Base-by-base conservation (phyloP, 2,797 vertebrate species). In the Simalia tracyae region DNA sequence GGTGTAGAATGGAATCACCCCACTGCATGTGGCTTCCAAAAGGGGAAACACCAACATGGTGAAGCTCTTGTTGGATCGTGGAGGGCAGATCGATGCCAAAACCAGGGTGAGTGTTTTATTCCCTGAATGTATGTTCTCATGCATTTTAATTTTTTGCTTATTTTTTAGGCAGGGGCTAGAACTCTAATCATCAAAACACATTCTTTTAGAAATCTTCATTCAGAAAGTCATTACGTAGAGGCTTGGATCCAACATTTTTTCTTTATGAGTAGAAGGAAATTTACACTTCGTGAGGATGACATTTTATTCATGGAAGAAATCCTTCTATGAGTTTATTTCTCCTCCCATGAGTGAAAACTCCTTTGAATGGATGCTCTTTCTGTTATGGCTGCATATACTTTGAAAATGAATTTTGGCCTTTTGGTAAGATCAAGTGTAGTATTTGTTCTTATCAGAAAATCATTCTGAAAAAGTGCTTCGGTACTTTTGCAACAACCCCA, bases 1-100 rank as follows among this genome's bases (percentile, higher is more conserved):
- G 91, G 91, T 95, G 92, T 96, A 99, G 99, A 99, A 99, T 93
- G 99, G 99, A 92, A 99, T 99, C 94, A 99, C 99, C 36, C 99
- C 99, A 59, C 98, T 99, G 54, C 99, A 99, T 2, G 99, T 99
- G 97, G 99, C 99, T 88, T 99, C 99, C 90, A 99, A 99, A 97
- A 98, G 99, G 89, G 99, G 99, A 92, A 99, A 99, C 97, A 98
- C 98, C 64, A 99, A 99, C 97, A 99, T 99, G 99, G 99, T 99
- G 93, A 98, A 98, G 94, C 98, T 99, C 94, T 96, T 99, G 36
- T 96, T 99, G 97, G 99, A 99, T 97, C 98, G 99, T 0, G 98
- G 99, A 89, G 98, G 98, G 93, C 98, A 99, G 97, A 99, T 99
- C 2, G 99, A 99, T 93, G 99, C 99, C 95, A 99, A 99, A 98